phyloP scores from a whole-genome alignment of 2,888 invertebrate genomes.

The Sarcophaga carnaria region DNA sequence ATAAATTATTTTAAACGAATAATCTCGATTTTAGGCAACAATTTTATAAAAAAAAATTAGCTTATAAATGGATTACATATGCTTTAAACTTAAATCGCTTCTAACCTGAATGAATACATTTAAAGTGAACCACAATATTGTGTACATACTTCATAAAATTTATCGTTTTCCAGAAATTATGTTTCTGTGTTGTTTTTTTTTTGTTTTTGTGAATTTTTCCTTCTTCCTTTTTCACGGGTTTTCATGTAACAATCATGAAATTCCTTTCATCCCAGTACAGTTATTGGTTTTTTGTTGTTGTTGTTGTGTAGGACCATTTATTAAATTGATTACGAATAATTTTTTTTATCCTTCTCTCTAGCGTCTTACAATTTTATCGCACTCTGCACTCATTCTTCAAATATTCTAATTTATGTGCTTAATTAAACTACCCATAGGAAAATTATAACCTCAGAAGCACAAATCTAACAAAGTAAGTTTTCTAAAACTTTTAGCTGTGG shows the following conservation, averaged over 20 bases:
- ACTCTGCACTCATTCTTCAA: slow-evolving; percentile 11
- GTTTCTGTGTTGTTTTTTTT: neutral
- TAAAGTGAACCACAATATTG: too few relatives aligned
- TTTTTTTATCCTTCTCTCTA: slow-evolving; percentile 11
- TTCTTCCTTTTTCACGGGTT: neutral
- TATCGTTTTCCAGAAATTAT: slow-evolving; percentile 31
- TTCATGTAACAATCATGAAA: slow-evolving; percentile 6
- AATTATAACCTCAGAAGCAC: slow-evolving; percentile 52
- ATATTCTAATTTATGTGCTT: slow-evolving; percentile 66
- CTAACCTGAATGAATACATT: too few relatives aligned
- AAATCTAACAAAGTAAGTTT: slow-evolving; percentile 47
- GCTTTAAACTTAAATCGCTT: too few relatives aligned
- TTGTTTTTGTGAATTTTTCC: too few relatives aligned
- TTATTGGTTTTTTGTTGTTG: neutral
- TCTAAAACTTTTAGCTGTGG: slow-evolving; percentile 20
- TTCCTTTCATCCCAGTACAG: neutral
- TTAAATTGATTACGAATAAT: slow-evolving; percentile 55
- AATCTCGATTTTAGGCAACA: too few relatives aligned
- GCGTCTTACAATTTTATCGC: slow-evolving; percentile 13
- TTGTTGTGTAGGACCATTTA: slow-evolving; percentile 29
- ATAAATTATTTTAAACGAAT: too few relatives aligned
- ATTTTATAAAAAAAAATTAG: too few relatives aligned
- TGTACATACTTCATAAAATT: slow-evolving; percentile 1
- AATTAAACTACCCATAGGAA: slow-evolving; percentile 67
- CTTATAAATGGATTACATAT: too few relatives aligned